Evolutionary conservation across 2,113 vertebrate species (phyloP).

Genomic region (Leptobrachium leishanense): DNA sequence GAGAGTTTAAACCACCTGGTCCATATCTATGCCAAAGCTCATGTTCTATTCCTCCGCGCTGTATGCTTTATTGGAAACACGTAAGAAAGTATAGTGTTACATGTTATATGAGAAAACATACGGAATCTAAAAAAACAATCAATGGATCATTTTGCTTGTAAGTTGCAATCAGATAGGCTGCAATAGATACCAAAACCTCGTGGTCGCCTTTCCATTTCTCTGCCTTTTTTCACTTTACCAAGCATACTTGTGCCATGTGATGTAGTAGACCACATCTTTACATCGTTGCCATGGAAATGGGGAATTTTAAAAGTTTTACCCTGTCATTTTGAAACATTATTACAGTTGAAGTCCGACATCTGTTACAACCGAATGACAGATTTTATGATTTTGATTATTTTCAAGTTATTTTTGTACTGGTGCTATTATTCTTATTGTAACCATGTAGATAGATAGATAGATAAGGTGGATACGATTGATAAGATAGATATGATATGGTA

Average conservation of each 20-base stretch:
- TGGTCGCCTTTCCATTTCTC: constrained; percentile 21
- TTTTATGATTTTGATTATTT: constrained; percentile 39
- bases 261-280: constrained; percentile 30
- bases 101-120: no score
- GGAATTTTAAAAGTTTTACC: constrained; percentile 33
- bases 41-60: no score
- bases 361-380: constrained; percentile 33
- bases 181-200: constrained; percentile 21
- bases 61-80: no score
- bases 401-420: constrained; percentile 31
- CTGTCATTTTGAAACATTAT: constrained; percentile 47
- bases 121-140: no score
- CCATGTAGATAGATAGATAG: no score
- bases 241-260: constrained; percentile 40
- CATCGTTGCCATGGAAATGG: constrained; percentile 35
- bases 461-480: no score
- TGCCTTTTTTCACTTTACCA: constrained; percentile 20
- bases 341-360: constrained; percentile 44
- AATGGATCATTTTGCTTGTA: no score
- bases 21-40: no score
- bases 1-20: no score
- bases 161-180: no score
- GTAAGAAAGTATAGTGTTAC: no score
- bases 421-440: constrained; percentile 15
- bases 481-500: neutral